These are phyloP conservation scores for Seira sanloemensis DNA, from an alignment of 2,888 invertebrate genomes.

Conservation along the genomic window DNA sequence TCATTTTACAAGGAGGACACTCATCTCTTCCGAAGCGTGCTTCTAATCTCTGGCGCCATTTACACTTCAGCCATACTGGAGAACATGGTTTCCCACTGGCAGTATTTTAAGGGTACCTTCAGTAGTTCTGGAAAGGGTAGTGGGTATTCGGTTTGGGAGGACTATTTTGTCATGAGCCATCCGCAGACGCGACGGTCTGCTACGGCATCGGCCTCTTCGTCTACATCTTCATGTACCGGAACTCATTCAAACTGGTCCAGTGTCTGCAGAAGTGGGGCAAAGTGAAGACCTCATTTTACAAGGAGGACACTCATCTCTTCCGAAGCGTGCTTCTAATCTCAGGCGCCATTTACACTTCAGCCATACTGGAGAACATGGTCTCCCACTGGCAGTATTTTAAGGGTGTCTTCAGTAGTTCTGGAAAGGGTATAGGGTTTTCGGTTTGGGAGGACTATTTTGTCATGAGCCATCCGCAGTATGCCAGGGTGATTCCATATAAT, in stretches of 20 bases:
- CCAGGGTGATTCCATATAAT: slow-evolving; percentile 62
- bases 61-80: slow-evolving; percentile 64
- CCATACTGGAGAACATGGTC: slow-evolving; percentile 68
- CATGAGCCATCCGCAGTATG: slow-evolving; percentile 58
- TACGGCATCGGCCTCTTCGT: slow-evolving; percentile 22
- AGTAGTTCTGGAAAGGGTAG: no score
- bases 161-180: no score
- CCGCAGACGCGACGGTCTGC: background rate
- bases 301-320: slow-evolving; percentile 59
- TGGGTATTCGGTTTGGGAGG: no score
- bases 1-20: slow-evolving; percentile 47
- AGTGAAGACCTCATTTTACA: slow-evolving; percentile 35
- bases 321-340: slow-evolving; percentile 63
- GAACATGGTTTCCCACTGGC: slow-evolving; percentile 32
- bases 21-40: slow-evolving; percentile 58
- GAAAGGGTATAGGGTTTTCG: slow-evolving; percentile 11
- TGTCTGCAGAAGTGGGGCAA: slow-evolving; percentile 65
- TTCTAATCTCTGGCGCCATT: slow-evolving; percentile 48
- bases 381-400: slow-evolving; percentile 55
- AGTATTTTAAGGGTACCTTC: background rate
- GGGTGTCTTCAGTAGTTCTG: background rate
- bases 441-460: slow-evolving; percentile 64
- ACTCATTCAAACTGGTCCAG: slow-evolving; percentile 34
- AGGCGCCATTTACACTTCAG: slow-evolving; percentile 62
- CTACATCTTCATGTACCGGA: slow-evolving; percentile 61